Conservation (phyloP, 2,888 invertebrate species). For the Sphinx pinastri region DNA sequence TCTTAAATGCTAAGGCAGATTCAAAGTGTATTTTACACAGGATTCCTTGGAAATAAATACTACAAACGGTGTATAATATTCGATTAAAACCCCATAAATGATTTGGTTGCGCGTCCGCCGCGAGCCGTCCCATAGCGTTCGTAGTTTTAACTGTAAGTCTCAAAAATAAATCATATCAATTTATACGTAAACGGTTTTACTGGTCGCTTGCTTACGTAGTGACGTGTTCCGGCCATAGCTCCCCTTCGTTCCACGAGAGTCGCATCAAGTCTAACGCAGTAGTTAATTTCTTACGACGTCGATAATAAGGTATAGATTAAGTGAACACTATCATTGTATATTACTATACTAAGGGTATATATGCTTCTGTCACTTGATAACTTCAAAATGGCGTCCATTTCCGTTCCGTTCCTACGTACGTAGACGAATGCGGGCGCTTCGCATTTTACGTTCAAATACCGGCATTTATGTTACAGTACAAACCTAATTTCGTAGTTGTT, state of each 20-base stretch:
- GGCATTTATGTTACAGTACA: constrained; percentile 50
- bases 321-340: constrained; percentile 71
- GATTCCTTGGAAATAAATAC: background rate
- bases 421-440: background rate
- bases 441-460: constrained; percentile 41
- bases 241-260: constrained; percentile 34
- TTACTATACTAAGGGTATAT: constrained; percentile 56
- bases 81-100: background rate
- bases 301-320: constrained; percentile 63
- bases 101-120: constrained; percentile 30
- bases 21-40: background rate
- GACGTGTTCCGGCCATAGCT: constrained; percentile 51
- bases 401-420: constrained; percentile 24
- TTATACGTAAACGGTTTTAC: constrained; percentile 76
- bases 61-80: background rate
- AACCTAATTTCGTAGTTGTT: constrained; percentile 53
- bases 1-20: background rate
- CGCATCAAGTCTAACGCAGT: constrained; percentile 56
- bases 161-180: constrained; percentile 76
- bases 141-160: constrained; percentile 65
- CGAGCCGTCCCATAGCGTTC: constrained; percentile 39
- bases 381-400: background rate
- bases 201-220: constrained; percentile 72
- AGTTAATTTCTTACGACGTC: constrained; percentile 74
- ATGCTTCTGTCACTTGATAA: constrained; percentile 49